Base-by-base conservation (phyloP, 2,888 invertebrate species). In the Chrysina gloriosa region DNA sequence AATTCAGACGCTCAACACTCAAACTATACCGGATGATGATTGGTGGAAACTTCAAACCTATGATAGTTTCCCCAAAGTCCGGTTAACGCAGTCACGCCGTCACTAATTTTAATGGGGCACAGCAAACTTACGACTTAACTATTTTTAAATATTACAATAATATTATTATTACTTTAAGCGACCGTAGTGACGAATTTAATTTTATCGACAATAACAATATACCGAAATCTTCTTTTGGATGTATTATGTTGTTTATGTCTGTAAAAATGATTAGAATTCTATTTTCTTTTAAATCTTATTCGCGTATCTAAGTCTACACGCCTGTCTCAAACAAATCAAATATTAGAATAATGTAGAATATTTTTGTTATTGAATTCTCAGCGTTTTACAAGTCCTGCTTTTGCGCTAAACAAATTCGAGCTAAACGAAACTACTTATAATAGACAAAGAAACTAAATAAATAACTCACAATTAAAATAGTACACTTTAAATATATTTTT, bases 21-120 rank as follows among this genome's bases (percentile, higher is more conserved):
- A 19, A 11, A 45, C 68, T 14, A n/a, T 31, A 50, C 63, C 65
- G 50, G 47, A 58, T 56, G 6, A 52, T 65, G 63, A 69, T 52
- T 47, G 45, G 67, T 67, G 56, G 72, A 69, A 69, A 69, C 11
- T 25, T 25, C 3, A n/a, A 58, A 58, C 23, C 14, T 11, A 23
- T 25, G 16, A 58, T 16, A 14, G 29, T 29, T 58, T 9, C 3
- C 25, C 58, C 42, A 58, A 56, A 27, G 1, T 42, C 69, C 68
- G 71, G 61, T 56, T 67, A 65, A 75, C 73, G 71, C 78, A 75
- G 72, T 76, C 80, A 80, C 77, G 76, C 79, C 75, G 81, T 80
- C 78, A 80, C 80, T 82, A 81, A 77, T 19, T 31, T 82, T 82
- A 82, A 82, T 83, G 83, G 83, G 83, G 82, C 83, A 83, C 83